Evolutionary conservation across 2,888 invertebrate species (phyloP).

Genomic region (Bugulina stolonifera): DNA sequence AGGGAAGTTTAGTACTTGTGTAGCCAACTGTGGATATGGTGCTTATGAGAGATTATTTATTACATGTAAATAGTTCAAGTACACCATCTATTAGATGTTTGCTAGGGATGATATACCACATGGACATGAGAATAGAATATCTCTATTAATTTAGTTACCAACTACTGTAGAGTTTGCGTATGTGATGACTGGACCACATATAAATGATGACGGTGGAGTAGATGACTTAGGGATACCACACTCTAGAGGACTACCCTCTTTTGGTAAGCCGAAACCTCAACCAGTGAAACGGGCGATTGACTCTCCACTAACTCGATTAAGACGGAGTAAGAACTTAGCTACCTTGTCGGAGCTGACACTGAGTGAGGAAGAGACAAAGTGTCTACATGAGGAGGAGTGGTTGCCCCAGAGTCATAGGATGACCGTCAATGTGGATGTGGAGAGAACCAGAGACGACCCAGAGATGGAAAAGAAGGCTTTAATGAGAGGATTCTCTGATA

Average conservation of each 20-base stretch:
- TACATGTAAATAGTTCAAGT: no score
- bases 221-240: neutral
- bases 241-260: no score
- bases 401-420: neutral
- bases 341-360: neutral
- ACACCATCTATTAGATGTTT: no score
- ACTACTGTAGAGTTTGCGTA: slow-evolving; percentile 23
- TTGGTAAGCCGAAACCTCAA: neutral
- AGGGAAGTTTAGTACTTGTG: no score
- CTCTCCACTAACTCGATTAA: neutral
- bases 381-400: no score
- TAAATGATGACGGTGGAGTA: slow-evolving; percentile 2
- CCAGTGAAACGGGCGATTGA: neutral
- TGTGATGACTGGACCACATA: slow-evolving; percentile 22
- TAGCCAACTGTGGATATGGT: no score
- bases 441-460: neutral
- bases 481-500: no score
- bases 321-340: neutral
- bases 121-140: no score
- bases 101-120: no score
- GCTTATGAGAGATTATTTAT: no score
- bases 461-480: no score
- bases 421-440: neutral
- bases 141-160: no score
- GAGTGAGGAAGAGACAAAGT: neutral